A percentile compares a stretch with the other conserved stretches of the same genome.
Conservation (phyloP, 2,797 vertebrate species). For the Acropternis orthonyx region DNA sequence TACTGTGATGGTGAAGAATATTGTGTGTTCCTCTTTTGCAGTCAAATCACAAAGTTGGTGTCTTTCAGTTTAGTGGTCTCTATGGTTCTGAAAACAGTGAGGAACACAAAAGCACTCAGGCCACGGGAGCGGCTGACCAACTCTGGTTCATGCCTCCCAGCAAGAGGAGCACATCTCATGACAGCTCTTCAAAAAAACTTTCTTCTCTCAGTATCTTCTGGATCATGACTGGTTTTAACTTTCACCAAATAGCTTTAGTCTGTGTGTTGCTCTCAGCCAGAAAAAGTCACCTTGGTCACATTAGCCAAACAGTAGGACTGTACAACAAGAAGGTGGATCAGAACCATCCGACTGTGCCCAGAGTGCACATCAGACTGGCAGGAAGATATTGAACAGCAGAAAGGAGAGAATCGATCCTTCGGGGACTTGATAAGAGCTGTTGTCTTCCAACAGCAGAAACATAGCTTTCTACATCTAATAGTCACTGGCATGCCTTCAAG, state of each 20-base stretch:
- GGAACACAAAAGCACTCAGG: background rate
- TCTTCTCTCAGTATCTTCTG: background rate
- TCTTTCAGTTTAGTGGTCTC: background rate
- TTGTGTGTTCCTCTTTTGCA: background rate
- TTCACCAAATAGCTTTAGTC: background rate
- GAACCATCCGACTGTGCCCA: background rate
- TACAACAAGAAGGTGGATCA: background rate
- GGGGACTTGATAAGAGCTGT: background rate
- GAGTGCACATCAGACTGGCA: background rate
- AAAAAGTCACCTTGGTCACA: background rate
- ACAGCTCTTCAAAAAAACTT: background rate
- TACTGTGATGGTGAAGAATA: background rate
- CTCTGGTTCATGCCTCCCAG: background rate
- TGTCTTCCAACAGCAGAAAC: background rate
- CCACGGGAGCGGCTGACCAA: background rate
- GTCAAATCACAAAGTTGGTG: background rate
- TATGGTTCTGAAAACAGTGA: background rate
- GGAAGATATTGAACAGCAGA: background rate
- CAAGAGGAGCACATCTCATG: background rate
- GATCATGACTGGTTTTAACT: background rate
- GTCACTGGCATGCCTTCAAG: background rate
- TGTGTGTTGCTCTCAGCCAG: background rate
- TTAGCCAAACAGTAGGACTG: background rate
- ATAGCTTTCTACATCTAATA: background rate
- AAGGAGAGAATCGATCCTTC: background rate